Evolutionary conservation across 2,888 invertebrate species (phyloP).

Genomic region (Ecliptopera silaceata): DNA sequence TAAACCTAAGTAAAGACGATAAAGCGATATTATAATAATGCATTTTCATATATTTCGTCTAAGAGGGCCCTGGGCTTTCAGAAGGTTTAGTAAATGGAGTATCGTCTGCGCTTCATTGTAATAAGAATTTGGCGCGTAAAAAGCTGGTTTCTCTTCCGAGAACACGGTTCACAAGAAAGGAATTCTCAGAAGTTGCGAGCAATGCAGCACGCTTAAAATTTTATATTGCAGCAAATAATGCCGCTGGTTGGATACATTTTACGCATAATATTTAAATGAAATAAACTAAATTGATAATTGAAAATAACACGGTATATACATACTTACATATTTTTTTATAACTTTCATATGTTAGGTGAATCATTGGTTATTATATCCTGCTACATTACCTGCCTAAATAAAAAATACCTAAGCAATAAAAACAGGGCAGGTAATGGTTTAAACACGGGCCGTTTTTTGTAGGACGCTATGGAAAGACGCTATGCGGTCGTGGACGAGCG

Average conservation of each 20-base stretch:
- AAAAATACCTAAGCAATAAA: not conserved
- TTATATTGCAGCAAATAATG: not conserved
- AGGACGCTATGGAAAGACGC: constrained; percentile 5
- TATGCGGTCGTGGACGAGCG: constrained; percentile 3
- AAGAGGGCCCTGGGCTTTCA: not conserved
- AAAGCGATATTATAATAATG: not conserved
- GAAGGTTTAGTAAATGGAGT: constrained; percentile 5
- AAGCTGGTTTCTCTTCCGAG: constrained; percentile 50
- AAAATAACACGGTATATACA: too few species aligned
- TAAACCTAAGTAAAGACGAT: too few species aligned
- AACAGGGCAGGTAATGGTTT: not conserved
- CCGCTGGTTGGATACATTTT: too few species aligned
- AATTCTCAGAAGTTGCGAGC: constrained; percentile 54
- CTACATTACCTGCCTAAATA: not conserved
- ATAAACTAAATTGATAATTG: too few species aligned
- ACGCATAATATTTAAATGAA: too few species aligned
- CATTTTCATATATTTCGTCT: not conserved
- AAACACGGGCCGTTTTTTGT: constrained; percentile 7
- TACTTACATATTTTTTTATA: too few species aligned
- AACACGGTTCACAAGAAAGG: constrained; percentile 50
- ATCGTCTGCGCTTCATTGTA: constrained; percentile 44
- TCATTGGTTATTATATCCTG: not conserved
- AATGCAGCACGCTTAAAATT: constrained; percentile 27
- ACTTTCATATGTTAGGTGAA: too few species aligned
- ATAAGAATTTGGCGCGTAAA: constrained; percentile 62